Base-by-base conservation (phyloP, 2,113 vertebrate genomes). In the Strix aluco region DNA sequence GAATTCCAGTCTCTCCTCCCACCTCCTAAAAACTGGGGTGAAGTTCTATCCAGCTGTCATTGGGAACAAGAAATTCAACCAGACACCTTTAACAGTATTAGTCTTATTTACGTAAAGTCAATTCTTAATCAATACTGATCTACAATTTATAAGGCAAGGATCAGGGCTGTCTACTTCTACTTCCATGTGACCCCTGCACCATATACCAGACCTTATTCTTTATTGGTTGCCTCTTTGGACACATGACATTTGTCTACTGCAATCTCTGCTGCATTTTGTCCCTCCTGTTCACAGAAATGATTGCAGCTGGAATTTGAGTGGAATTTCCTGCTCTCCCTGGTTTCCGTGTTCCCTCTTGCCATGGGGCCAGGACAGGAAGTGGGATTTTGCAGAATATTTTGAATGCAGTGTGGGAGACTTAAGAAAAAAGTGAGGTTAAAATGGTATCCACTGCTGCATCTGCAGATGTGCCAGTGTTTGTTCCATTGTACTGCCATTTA, bases 311-410 rank as follows among this genome's bases (percentile, higher is more conserved):
- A 95, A 96, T 94, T 87, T 58, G 81, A 89, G 92, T 94, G 95
- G 97, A 94, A 95, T 96, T 97, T 97, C 96, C 94, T 95, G 94
- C 78, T 95, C 42, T 96, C 89, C 74, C 78, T 74, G 80, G 79
- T 93, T 96, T 95, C 94, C 0, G 6, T 81, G 87, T 93, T 95
- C 90, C 79, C 71, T 90, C 65, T 92, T 93, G 94, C 92, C 82
- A 81, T 59, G 17, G 82, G 90, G 88, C 88, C 92, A 88, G 74
- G 85, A n/a, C 59, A 90, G 92, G 93, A 96, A 97, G 92, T 90
- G 74, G 88, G 90, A 82, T 96, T 93, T 94, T 77, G 87, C 54
- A 92, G 96, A 91, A 90, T 88, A 96, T 88, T 93, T 96, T 93
- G 66, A 97, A 92, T 73, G 85, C 44, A 55, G 62, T 88, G 79